Conservation (phyloP, 2,797 vertebrate species). For the Tamandua tetradactyla region DNA sequence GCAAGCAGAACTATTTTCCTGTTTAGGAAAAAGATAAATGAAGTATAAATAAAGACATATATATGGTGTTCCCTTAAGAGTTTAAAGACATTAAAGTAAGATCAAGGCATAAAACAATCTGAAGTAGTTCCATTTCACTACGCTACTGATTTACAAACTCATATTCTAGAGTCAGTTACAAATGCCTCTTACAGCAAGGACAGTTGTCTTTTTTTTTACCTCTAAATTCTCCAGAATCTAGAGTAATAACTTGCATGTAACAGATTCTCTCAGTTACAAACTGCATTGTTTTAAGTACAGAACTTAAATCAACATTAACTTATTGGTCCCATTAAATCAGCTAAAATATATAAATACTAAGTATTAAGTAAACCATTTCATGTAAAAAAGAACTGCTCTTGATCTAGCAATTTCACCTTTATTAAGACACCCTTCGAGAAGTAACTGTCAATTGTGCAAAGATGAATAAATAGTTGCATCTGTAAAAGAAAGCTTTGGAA, state of each 20-base stretch:
- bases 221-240: constrained; percentile 40
- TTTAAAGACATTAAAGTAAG: constrained; percentile 24
- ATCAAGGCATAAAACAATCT: constrained; percentile 44
- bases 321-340: neutral
- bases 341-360: constrained; percentile 48
- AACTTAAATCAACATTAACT: constrained; percentile 37
- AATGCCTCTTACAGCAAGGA: neutral
- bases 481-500: neutral
- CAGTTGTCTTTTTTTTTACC: neutral
- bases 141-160: neutral
- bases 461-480: constrained; percentile 35
- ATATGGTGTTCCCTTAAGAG: constrained; percentile 42
- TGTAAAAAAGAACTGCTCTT: constrained; percentile 40
- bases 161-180: constrained; percentile 1
- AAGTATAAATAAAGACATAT: constrained; percentile 20
- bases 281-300: constrained; percentile 45
- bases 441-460: constrained; percentile 30
- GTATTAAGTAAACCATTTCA: constrained; percentile 26
- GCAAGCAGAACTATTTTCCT: constrained; percentile 97
- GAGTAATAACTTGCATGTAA: neutral
- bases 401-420: constrained; percentile 20
- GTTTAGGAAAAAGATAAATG: constrained; percentile 74
- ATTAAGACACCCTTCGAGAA: constrained; percentile 46
- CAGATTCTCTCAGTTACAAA: constrained; percentile 30
- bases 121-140: neutral